Evolutionary conservation across 2,113 vertebrate genomes (phyloP), one percentile per base, ranked within the genome.

Genomic region (Cavia aperea): DNA sequence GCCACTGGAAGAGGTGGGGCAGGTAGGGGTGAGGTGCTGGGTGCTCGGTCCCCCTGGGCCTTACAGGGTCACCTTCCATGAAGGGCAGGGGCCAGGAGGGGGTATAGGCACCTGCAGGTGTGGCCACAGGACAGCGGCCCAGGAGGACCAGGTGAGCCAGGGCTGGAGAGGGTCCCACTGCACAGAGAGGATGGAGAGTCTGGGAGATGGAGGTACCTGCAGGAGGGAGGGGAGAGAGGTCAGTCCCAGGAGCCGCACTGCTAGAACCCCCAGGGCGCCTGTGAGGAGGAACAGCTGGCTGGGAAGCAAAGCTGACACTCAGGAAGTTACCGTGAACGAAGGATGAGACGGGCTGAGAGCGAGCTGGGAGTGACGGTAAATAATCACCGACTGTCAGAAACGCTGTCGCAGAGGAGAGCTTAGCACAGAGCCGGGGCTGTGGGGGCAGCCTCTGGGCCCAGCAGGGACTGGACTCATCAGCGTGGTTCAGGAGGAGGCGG

Each of bases 321-420:
- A 54, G 0, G 0, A 7, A 29, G 68, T 65, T 18, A 29, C 0
- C 4, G 7, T 5, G 62, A 90, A 33, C 7, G 7, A 13, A 54
- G 31, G 33, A 51, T 21, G 46, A 12, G 9, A 7, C 1, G 16
- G 0, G 3, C 24, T 10, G 31, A 70, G 8, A 13, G 36, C 1
- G 16, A 0, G 3, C 24, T 10, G n/a, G 78, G 8, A 13, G 36
- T 15, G 15, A 46, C 15, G 26, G 21, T 15, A 19, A 18, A 7
- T 68, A 33, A 68, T 51, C 43, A 33, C 10, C 24, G 6, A 21
- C 3, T 12, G 3, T n/a, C 24, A 75, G 43, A 33, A 19, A 60
- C 15, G 33, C 13, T 13, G 46, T 54, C 36, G 2, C 31, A 43
- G 54, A 90, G 8, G 51, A 29, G n/a, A 49, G 6, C 58, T 19